A percentile compares a stretch with the other conserved stretches of the same genome.
These are phyloP conservation scores for Philereme vetulata DNA, from an alignment of 2,888 invertebrate species.

Conservation along the genomic window DNA sequence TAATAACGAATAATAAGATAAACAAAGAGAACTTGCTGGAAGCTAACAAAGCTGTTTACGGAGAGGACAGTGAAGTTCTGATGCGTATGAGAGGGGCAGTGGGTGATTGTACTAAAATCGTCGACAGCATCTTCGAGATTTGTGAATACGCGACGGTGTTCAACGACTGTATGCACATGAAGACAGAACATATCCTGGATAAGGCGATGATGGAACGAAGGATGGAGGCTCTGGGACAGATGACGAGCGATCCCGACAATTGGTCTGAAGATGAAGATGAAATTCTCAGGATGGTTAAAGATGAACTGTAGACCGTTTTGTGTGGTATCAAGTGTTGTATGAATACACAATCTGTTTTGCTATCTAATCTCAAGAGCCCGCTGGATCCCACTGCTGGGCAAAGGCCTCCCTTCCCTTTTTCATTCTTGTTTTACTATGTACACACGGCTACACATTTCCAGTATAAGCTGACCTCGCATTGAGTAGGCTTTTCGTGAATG, in stretches of 20 bases:
- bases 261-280: slow-evolving; percentile 72
- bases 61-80: slow-evolving; percentile 71
- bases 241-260: slow-evolving; percentile 64
- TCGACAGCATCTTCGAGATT: slow-evolving; percentile 69
- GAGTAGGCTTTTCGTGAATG: no score
- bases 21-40: slow-evolving; percentile 58
- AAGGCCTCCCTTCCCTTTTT: no score
- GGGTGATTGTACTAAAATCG: slow-evolving; percentile 56
- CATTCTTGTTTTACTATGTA: no score
- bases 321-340: no score
- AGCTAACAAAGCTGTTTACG: slow-evolving; percentile 64
- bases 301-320: slow-evolving; percentile 54
- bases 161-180: slow-evolving; percentile 79
- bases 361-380: no score
- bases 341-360: no score
- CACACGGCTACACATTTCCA: no score
- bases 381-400: no score
- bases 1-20: slow-evolving; percentile 69
- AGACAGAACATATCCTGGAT: slow-evolving; percentile 75
- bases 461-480: no score
- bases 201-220: slow-evolving; percentile 71
- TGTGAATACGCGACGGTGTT: slow-evolving; percentile 75
- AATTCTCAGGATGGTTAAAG: slow-evolving; percentile 64
- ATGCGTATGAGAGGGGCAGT: slow-evolving; percentile 58
- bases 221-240: slow-evolving; percentile 72